Base-by-base conservation (phyloP, 2,113 vertebrate genomes). In the Triplophysa tibetana region DNA sequence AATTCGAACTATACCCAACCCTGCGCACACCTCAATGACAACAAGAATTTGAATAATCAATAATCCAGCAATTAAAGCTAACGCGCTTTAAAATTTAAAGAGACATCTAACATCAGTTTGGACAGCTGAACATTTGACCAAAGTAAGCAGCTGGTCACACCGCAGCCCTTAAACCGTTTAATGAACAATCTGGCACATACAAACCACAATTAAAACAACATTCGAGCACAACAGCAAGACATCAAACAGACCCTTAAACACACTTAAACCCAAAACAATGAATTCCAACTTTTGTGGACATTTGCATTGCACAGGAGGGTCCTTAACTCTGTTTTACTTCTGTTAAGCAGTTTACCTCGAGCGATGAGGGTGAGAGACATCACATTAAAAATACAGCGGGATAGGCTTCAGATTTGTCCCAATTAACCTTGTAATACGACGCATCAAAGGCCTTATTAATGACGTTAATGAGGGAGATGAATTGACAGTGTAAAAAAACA, bases 361-460 rank as follows among this genome's bases (percentile, higher is more conserved):
- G 85, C 86, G 81, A 84, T 60, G 67, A 82, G 73, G 85, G 87
- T 89, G 90, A 91, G 88, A 93, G 86, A 93, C 87, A 91, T 92
- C 89, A 87, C 93, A 94, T 92, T 94, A 93, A 92, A 56, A 63
- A 72, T 67, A 74, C 23, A 78, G 29, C 52, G 80, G 88, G 88
- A 89, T 81, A 69, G 86, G 91, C 91, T 93, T 93, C 86, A 93
- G 92, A 94, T 95, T 95, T 95, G 93, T 96, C 93, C 94, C 93
- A 96, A 95, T 96, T 96, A 95, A 95, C 95, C 94, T 96, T 95
- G 94, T 94, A 95, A 95, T 90, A 88, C 95, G 93, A 95, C 91
- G 92, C 95, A 95, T 92, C 92, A 87, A 90, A 92, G 89, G 82
- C 90, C 88, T 92, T 93, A 92, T 94, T 95, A 95, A 95, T 95